Percentiles rank a stretch among this genome's conserved stretches.
phyloP scores from a whole-genome alignment of 2,797 vertebrate genomes.

The Manis crassicaudata region DNA sequence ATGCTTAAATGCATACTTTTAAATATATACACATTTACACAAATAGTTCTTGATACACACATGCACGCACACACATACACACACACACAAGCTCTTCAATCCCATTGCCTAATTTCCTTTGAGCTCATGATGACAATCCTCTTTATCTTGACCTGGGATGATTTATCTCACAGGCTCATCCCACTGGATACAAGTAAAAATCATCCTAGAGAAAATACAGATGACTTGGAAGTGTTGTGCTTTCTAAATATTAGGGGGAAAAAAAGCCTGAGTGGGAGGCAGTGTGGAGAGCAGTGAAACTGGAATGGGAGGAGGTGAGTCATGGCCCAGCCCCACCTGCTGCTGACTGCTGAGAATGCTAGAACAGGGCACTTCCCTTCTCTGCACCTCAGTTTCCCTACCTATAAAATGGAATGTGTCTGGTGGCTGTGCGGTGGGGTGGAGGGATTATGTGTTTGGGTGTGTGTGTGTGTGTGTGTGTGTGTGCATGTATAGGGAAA shows the following conservation, averaged over 20 bases:
- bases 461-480: too few species aligned
- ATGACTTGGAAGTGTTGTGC: slow-evolving; percentile 12
- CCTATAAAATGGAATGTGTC: not conserved
- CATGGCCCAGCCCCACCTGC: not conserved
- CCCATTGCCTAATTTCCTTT: not conserved
- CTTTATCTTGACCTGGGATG: not conserved
- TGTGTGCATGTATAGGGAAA: not conserved
- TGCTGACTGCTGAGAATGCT: not conserved
- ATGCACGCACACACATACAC: not conserved
- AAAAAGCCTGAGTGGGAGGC: not conserved
- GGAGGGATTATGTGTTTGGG: too few species aligned
- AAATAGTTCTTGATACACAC: not conserved
- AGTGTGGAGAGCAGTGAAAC: not conserved
- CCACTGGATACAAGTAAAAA: slow-evolving; percentile 20
- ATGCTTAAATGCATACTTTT: not conserved
- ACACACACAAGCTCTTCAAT: not conserved
- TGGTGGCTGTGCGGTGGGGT: not conserved
- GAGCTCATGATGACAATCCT: not conserved
- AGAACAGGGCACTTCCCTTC: not conserved
- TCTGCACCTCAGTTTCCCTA: not conserved
- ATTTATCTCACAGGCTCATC: not conserved
- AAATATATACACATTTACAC: not conserved
- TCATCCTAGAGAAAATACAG: slow-evolving; percentile 47
- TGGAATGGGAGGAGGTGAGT: not conserved
- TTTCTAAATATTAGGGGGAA: slow-evolving; percentile 12